Base-by-base conservation (phyloP, 2,888 invertebrate genomes). In the Ophion costatus region DNA sequence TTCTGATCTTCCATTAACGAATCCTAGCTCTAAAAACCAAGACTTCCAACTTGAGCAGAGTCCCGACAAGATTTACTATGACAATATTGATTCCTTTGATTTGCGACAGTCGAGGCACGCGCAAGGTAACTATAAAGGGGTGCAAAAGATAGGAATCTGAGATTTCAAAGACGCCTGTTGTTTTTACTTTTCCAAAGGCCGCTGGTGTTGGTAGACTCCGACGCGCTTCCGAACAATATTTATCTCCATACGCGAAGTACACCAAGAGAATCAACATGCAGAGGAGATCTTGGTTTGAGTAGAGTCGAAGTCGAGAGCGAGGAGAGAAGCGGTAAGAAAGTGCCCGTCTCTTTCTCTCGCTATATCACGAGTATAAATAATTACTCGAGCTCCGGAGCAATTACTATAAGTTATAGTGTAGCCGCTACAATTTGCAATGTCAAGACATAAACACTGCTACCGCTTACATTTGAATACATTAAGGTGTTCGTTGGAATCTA, bases 381-480 rank as follows among this genome's bases (percentile, higher is more conserved):
- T 93, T 93, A 93, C 92, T 92, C 90, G 89, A 90, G 92, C 90
- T 92, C 85, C 92, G 91, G 91, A 91, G 93, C 93, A 93, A 93
- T 93, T 93, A 93, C 93, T 93, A 92, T 93, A 93, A 93, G 93
- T 93, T 93, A 93, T 93, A 91, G 93, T 90, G 91, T 89, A 92
- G 93, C 93, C 92, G 92, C 88, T 91, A 93, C 93, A 93, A 93
- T 93, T 93, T 93, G 93, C 93, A 93, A 93, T 93, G 93, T 93
- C 93, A 93, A 93, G 93, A 93, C 93, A 93, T 93, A 93, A 93
- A 93, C 93, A 93, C 93, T 92, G 93, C 93, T 93, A 93, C 93
- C 91, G 93, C 93, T 93, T 93, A 93, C 92, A 93, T 93, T 93
- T 93, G 93, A 93, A 93, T 93, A 93, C 90, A 93, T 93, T 93